These are phyloP conservation scores for Parnassius mnemosyne DNA, from an alignment of 2,888 invertebrate species.

Conservation along the genomic window DNA sequence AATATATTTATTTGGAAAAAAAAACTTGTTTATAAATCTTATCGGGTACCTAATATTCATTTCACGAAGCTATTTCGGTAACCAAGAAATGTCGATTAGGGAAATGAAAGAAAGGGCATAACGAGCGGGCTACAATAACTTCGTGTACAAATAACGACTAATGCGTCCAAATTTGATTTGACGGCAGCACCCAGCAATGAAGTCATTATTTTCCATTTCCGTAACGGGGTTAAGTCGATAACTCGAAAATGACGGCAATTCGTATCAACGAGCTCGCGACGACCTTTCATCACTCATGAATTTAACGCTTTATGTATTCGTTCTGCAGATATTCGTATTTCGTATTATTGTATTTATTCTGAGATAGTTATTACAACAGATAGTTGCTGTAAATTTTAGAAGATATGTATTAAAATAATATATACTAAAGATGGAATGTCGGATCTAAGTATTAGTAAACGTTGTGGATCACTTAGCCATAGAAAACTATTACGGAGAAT, in stretches of 20 bases:
- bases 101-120: slow-evolving; percentile 30
- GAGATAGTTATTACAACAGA: too few relatives aligned
- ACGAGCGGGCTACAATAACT: slow-evolving; percentile 39
- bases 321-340: not conserved
- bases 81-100: slow-evolving; percentile 8
- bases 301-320: slow-evolving; percentile 31
- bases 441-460: too few relatives aligned
- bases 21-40: too few relatives aligned
- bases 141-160: slow-evolving; percentile 66
- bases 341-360: too few relatives aligned
- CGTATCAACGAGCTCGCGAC: slow-evolving; percentile 61
- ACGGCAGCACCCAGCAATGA: slow-evolving; percentile 65
- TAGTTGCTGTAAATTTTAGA: too few relatives aligned
- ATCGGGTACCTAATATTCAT: too few relatives aligned
- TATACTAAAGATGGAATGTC: too few relatives aligned
- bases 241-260: slow-evolving; percentile 78
- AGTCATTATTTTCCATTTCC: slow-evolving; percentile 80
- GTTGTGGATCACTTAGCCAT: too few relatives aligned
- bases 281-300: slow-evolving; percentile 62
- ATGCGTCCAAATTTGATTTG: slow-evolving; percentile 71
- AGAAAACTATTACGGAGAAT: too few relatives aligned
- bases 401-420: too few relatives aligned
- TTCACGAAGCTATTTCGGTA: too few relatives aligned
- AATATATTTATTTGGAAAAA: too few relatives aligned
- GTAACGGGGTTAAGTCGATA: slow-evolving; percentile 73